Percentiles rank a stretch among this genome's conserved stretches.
Evolutionary conservation across 2,888 invertebrate species (phyloP).

Genomic region (Synergus umbraculus): DNA sequence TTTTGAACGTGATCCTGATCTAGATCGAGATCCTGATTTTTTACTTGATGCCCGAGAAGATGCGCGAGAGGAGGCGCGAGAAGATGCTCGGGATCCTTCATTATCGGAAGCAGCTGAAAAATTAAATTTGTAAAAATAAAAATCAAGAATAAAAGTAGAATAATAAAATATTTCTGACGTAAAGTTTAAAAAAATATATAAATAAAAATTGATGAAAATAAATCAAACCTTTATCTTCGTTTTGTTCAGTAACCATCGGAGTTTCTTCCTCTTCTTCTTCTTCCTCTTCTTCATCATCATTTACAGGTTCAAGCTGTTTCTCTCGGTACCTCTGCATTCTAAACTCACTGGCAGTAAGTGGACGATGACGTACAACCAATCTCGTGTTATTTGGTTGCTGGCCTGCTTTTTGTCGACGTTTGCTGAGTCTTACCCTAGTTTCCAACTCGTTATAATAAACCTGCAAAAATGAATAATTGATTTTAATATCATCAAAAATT

Average conservation of each 20-base stretch:
- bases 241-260: conserved; percentile 75
- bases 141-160: neutral
- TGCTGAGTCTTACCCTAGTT: conserved; percentile 95
- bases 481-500: neutral
- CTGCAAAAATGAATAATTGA: conserved; percentile 51
- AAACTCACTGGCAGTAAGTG: conserved; percentile 90
- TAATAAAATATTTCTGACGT: neutral
- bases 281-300: conserved; percentile 84
- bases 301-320: conserved; percentile 91
- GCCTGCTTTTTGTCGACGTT: conserved; percentile 89
- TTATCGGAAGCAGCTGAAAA: conserved; percentile 74
- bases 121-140: conserved; percentile 35
- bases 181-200: neutral
- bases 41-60: conserved; percentile 66
- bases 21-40: conserved; percentile 68
- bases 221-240: conserved; percentile 69
- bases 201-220: neutral
- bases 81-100: conserved; percentile 77
- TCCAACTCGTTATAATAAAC: conserved; percentile 96
- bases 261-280: conserved; percentile 83
- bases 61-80: conserved; percentile 73
- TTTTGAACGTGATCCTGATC: conserved; percentile 66
- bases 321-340: conserved; percentile 92
- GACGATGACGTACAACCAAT: conserved; percentile 93
- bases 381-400: conserved; percentile 87